Evolutionary conservation across 2,113 vertebrate genomes (phyloP), one percentile per base, ranked within the genome.

Genomic region (Pionites leucogaster): DNA sequence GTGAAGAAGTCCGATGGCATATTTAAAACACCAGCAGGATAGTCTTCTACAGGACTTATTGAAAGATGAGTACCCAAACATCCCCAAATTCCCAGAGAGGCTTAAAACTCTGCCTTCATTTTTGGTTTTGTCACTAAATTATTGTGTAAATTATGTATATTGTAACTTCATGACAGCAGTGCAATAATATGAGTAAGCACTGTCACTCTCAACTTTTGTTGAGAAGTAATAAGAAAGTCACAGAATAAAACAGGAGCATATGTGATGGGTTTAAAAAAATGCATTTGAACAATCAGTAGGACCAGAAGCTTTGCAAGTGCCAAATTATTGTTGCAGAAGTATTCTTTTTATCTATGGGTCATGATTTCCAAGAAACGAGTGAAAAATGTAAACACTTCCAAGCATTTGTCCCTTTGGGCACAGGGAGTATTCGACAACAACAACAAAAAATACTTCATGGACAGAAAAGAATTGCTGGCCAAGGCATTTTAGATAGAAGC

Each of bases 341-440:
- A 78, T 94, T 95, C 89, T 85, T 91, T 91, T 95, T 96, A 92
- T 96, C 91, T 94, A 6, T 75, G 88, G 93, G 49, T 44, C 88
- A 80, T 27, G 50, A 89, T 96, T 97, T 97, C 97, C 93, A 94
- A 96, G 94, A 97, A 97, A 78, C 2, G 19, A 92, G 82, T 79
- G 68, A 95, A 95, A 97, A 96, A 95, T 92, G 88, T 92, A 92
- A 97, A 95, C 70, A 78, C 41, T 97, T 97, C 91, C 91, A 95
- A 94, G 90, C 88, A 96, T 94, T 96, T 87, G 50, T 95, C 82
- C 75, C 76, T 86, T 77, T 92, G 92, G 90, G 88, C 91, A 68
- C 25, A 71, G 76, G 13, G 50, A 71, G 69, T 93, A 85, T 96
- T 90, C 71, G 83, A 93, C 63, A 82, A 68, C 64, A 94, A 83